phyloP scores from a whole-genome alignment of 2,113 vertebrate species.

The Tretioscincus oriximinensis region DNA sequence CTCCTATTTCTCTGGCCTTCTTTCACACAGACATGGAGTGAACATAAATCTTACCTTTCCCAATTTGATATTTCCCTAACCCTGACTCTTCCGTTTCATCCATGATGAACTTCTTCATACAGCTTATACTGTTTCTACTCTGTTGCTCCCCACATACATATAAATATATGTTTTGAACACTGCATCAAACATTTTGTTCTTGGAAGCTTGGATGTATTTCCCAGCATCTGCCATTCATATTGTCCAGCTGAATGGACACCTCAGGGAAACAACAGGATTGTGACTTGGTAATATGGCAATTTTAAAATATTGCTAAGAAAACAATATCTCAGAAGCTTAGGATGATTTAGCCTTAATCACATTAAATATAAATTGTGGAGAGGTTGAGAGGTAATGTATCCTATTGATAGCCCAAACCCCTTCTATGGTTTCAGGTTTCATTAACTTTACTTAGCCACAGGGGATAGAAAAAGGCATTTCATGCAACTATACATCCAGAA shows the following conservation, averaged over 20 bases:
- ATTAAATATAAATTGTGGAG: conserved; percentile 54
- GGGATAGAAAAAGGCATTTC: background rate
- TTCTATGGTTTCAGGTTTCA: conserved; percentile 67
- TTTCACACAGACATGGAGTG: too few relatives aligned
- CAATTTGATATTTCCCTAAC: too few relatives aligned
- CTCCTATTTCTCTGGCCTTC: too few relatives aligned
- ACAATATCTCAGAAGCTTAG: conserved; percentile 20
- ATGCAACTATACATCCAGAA: conserved; percentile 13
- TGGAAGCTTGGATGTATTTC: background rate
- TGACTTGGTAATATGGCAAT: conserved; percentile 10
- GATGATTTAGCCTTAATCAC: conserved; percentile 52
- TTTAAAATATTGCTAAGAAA: conserved; percentile 25
- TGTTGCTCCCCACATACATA: too few relatives aligned
- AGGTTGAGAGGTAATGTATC: conserved; percentile 32
- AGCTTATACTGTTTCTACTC: too few relatives aligned
- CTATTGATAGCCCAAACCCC: conserved; percentile 31
- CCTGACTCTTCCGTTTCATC: too few relatives aligned
- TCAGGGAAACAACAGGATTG: background rate
- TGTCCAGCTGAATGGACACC: background rate
- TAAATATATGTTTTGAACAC: background rate
- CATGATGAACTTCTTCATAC: too few relatives aligned
- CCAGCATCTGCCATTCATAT: background rate
- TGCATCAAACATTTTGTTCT: background rate
- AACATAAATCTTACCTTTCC: too few relatives aligned
- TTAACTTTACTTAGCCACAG: conserved; percentile 54